Conservation (phyloP, 2,888 invertebrate genomes). For the Drosophila yooni region DNA sequence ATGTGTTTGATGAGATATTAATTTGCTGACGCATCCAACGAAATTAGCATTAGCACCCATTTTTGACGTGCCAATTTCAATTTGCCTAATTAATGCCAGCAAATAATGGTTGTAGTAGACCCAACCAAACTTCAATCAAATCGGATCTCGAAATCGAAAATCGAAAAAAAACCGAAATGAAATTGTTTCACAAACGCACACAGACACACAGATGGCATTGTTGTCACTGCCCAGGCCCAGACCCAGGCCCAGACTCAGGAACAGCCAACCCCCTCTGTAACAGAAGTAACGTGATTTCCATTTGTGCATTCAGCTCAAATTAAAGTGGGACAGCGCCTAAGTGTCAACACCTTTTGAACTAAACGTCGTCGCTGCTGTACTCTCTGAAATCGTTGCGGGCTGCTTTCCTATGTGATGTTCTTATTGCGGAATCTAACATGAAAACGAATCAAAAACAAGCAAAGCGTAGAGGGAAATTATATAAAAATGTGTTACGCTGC, state of each 20-base stretch:
- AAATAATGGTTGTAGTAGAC: constrained; percentile 13
- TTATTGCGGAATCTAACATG: constrained; percentile 60
- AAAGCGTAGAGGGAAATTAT: constrained; percentile 75
- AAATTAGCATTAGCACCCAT: constrained; percentile 19
- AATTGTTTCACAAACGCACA: constrained; percentile 29
- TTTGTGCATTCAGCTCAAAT: constrained; percentile 65
- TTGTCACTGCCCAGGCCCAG: not conserved
- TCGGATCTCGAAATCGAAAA: constrained; percentile 24
- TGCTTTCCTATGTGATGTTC: constrained; percentile 30
- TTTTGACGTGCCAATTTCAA: constrained; percentile 36
- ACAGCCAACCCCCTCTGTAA: constrained; percentile 7
- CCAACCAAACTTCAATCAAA: constrained; percentile 33
- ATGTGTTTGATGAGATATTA: constrained; percentile 5
- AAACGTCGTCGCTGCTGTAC: constrained; percentile 36
- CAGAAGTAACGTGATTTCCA: constrained; percentile 60
- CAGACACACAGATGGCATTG: not conserved
- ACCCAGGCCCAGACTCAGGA: not conserved
- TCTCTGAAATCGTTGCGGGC: constrained; percentile 44
- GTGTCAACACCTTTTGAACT: constrained; percentile 71
- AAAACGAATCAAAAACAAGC: constrained; percentile 81
- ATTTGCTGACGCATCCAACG: constrained; percentile 28
- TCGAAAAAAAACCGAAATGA: constrained; percentile 21
- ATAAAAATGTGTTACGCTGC: constrained; percentile 68
- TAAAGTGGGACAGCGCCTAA: constrained; percentile 75
- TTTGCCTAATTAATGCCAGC: constrained; percentile 57